Percentiles rank a stretch among this genome's conserved stretches.
Conservation (phyloP, 1,140 invertebrate species). For the Venturia canescens region DNA sequence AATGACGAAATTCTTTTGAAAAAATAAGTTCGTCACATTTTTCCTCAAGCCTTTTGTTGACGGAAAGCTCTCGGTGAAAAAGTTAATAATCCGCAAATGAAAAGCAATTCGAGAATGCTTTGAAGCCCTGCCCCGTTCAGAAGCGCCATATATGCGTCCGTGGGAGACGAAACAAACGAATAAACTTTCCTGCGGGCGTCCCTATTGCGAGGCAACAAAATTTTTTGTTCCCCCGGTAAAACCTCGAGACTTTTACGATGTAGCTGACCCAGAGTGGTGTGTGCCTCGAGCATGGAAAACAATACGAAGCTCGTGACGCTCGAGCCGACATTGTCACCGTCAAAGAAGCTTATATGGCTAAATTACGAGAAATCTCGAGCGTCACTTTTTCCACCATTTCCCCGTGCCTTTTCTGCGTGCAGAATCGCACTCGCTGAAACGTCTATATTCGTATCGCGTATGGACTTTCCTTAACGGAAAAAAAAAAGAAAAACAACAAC, state of each 20-base stretch:
- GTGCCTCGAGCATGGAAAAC: constrained; percentile 15
- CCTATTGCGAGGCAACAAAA: neutral
- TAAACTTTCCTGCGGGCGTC: constrained; percentile 20
- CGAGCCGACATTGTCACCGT: constrained; percentile 46
- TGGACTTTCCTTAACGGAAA: too few species aligned
- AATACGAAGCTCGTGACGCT: constrained; percentile 27
- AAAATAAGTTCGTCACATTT: neutral
- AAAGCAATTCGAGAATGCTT: neutral
- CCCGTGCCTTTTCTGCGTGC: constrained; percentile 56
- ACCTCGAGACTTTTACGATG: constrained; percentile 45
- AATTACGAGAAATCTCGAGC: constrained; percentile 23
- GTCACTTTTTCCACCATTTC: constrained; percentile 45
- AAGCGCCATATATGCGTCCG: neutral
- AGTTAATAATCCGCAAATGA: neutral
- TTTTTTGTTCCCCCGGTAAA: neutral
- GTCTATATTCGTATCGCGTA: too few species aligned
- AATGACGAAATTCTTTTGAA: neutral
- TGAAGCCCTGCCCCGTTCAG: neutral
- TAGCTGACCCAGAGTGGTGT: constrained; percentile 49
- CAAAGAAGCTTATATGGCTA: constrained; percentile 64
- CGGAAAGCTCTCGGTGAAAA: too few species aligned
- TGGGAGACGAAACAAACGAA: neutral
- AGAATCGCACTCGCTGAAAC: neutral
- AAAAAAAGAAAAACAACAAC: too few species aligned
- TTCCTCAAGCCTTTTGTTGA: too few species aligned